Base-by-base conservation (phyloP, 2,888 invertebrate species). In the Megaustenia siamemsis region DNA sequence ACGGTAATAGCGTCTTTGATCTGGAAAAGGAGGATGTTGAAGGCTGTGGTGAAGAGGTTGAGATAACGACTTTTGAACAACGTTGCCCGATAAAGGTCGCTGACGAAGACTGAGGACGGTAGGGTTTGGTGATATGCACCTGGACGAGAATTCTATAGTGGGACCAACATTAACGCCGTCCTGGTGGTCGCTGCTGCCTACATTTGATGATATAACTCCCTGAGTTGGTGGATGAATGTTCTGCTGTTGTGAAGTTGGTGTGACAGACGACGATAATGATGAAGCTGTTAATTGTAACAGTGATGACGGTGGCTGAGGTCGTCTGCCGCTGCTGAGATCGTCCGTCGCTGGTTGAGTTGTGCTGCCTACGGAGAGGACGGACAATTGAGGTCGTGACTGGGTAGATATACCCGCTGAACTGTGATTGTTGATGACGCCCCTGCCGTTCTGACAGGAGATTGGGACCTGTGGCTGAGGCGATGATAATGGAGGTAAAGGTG, bases 101-200 rank as follows among this genome's bases (percentile, higher is more conserved):
- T 84, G 84, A 21, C 84, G 69, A 63, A 82, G 76, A 32, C 76
- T 82, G 10, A 66, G 82, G 84, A 84, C 79, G 71, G 71, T 79
- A 79, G 69, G 24, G 32, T 63, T 69, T 56, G 78, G 79, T 35
- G 71, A 60, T 79, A 63, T 73, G 49, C 81, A 75, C 32, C 21
- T 75, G 38, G 83, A 68, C 18, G 77, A 56, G 5, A n/a, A 28
- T 43, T 63, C 24, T n/a, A 63, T n/a, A 43, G 71, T 35, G 32
- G 71, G n/a, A 28, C 40, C 24, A 18, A 6, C 15, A 24, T 10
- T 45, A 10, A n/a, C 8, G 35, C 35, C 38, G 24, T 73, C 60
- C 38, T 40, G 68, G 32, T 68, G 35, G 8, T 73, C 49, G 28
- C 60, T 83, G 78, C 78, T 83, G 77, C 83, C 83, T 78, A 63